Base-by-base conservation (phyloP, 2,797 vertebrate species). In the Melanotaenia nigrans region DNA sequence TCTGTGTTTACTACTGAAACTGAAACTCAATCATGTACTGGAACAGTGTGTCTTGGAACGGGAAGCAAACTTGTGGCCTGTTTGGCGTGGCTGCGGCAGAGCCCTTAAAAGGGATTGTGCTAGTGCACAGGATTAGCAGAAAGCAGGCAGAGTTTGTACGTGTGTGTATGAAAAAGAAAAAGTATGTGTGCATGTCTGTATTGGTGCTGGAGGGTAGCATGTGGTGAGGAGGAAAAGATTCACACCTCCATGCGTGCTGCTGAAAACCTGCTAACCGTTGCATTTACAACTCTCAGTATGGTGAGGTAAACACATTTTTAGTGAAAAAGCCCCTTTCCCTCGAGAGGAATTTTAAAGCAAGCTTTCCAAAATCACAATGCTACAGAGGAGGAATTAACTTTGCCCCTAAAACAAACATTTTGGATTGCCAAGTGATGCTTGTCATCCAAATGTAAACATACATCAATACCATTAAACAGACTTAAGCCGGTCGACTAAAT, bases 211-310 rank as follows among this genome's bases (percentile, higher is more conserved):
- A 87, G 90, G 90, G 90, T 65, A 92, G 85, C 77, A 79, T 86
- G 86, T 89, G 85, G 88, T 79, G 79, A 84, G 82, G 83, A 84
- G 87, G 85, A 90, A 88, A 47, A 91, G 86, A 92, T 91, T 91
- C 83, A 56, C 92, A 91, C 88, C 87, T 91, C 86, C 75, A 66
- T 82, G 78, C 85, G 79, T 64, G 66, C 87, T 81, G 87, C 85
- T 85, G 90, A 91, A 91, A 93, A 92, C 87, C 89, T 90, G 89
- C 89, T 86, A 92, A 91, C 88, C 84, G 79, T 85, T 88, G 90
- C 91, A 90, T 91, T 93, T 92, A 89, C 88, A 91, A 91, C 89
- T 87, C 79, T 75, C 81, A 80, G 86, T 71, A 78, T 90, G 72
- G 85, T 84, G 91, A 91, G 86, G 89, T 89, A 92, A 92, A 92